Percentiles rank a stretch among this genome's conserved stretches.
These are phyloP conservation scores for Halictus rubicundus DNA, from an alignment of 1,140 invertebrate species.

Conservation along the genomic window DNA sequence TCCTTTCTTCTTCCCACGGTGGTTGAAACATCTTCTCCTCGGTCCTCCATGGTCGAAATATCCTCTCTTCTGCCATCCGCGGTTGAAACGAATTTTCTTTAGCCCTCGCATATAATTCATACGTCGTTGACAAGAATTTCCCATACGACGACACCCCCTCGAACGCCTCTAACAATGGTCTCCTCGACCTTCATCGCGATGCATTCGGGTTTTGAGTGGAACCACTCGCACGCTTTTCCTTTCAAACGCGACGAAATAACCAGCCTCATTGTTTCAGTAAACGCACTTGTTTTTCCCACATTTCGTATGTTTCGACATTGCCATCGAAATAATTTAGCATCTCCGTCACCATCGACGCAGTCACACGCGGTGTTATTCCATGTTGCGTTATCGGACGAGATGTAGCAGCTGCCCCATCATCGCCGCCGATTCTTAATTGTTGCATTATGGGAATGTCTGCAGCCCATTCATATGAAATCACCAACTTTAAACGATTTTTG, in stretches of 20 bases:
- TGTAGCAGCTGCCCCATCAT: too few species aligned
- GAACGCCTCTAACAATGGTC: background rate
- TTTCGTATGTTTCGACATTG: background rate
- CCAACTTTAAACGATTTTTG: too few species aligned
- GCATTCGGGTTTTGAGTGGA: background rate
- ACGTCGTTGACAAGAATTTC: background rate
- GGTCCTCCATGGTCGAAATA: background rate
- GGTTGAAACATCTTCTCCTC: too few species aligned
- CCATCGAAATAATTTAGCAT: background rate
- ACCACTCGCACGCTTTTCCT: background rate
- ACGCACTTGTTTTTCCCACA: background rate
- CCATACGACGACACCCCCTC: background rate
- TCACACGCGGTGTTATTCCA: too few species aligned
- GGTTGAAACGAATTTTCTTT: background rate
- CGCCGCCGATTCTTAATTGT: too few species aligned
- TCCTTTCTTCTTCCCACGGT: too few species aligned
- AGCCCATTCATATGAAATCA: too few species aligned
- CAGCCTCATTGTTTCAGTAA: background rate
- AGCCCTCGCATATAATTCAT: background rate
- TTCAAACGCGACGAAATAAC: background rate
- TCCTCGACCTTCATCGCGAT: background rate
- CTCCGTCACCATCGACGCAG: background rate
- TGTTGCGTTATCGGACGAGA: too few species aligned
- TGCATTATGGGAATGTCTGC: too few species aligned
- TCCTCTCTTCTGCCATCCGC: background rate